A percentile compares a stretch with the other conserved stretches of the same genome.
Evolutionary conservation across 2,113 vertebrate species (phyloP).

Genomic region (Mustelus asterias): DNA sequence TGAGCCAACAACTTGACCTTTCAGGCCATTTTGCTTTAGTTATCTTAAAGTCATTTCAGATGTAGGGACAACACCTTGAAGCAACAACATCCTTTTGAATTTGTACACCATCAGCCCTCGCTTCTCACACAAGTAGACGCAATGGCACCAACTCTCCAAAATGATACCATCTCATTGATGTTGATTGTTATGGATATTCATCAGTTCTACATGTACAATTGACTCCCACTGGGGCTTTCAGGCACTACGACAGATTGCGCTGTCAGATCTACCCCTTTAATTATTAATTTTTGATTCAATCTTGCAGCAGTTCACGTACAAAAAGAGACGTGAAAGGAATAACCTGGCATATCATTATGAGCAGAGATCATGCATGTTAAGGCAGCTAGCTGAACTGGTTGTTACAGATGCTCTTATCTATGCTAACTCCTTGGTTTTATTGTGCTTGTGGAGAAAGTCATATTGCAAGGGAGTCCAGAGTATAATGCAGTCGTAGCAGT

Average conservation of each 20-base stretch:
- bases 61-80: neutral
- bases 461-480: neutral
- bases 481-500: neutral
- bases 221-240: neutral
- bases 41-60: neutral
- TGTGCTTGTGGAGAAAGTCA: neutral
- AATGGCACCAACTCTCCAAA: neutral
- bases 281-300: neutral
- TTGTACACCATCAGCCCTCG: neutral
- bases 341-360: neutral
- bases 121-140: neutral
- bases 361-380: neutral
- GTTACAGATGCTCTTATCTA: neutral
- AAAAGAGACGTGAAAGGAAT: neutral
- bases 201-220: neutral
- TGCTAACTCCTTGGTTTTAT: neutral
- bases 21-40: neutral
- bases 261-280: neutral
- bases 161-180: neutral
- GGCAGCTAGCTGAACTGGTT: neutral
- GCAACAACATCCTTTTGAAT: neutral
- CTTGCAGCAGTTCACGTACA: neutral
- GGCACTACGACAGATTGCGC: neutral
- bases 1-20: neutral
- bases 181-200: neutral